Conservation (phyloP, 2,888 invertebrate genomes). For the Eutolmus rufibarbis region DNA sequence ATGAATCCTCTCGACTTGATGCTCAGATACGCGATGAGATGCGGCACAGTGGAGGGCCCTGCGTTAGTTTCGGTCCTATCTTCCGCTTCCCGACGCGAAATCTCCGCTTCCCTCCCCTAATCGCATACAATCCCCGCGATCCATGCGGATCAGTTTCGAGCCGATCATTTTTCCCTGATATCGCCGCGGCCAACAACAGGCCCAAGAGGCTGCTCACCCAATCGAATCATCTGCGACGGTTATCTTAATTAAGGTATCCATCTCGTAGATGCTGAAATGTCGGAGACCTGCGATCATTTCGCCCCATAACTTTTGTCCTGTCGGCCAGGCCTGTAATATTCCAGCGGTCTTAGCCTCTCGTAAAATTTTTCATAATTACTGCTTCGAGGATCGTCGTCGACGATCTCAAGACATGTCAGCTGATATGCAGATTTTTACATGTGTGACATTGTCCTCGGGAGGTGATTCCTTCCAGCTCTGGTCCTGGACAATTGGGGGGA, state of each 20-base stretch:
- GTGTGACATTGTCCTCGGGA: background rate
- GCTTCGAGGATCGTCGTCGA: background rate
- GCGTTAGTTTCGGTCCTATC: background rate
- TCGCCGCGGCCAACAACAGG: background rate
- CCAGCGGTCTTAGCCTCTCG: conserved; percentile 1
- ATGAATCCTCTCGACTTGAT: conserved; percentile 14
- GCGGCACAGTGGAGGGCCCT: background rate
- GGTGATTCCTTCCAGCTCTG: background rate
- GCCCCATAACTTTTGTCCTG: conserved; percentile 40
- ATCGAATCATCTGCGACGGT: conserved; percentile 31
- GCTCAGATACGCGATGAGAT: background rate
- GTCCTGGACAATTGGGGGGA: background rate
- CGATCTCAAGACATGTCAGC: background rate
- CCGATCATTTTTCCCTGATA: conserved; percentile 9
- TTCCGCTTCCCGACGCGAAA: background rate
- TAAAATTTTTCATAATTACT: background rate
- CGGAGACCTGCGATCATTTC: background rate
- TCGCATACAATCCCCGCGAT: background rate
- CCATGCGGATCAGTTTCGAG: conserved; percentile 24
- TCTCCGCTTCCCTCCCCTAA: background rate
- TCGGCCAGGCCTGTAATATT: conserved; percentile 25
- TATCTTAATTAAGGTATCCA: conserved; percentile 39
- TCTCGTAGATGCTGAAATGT: conserved; percentile 26
- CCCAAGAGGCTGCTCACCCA: background rate
- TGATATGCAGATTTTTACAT: conserved; percentile 35